Conservation (phyloP, 2,113 vertebrate species). For the Aspidoscelis tigris region DNA sequence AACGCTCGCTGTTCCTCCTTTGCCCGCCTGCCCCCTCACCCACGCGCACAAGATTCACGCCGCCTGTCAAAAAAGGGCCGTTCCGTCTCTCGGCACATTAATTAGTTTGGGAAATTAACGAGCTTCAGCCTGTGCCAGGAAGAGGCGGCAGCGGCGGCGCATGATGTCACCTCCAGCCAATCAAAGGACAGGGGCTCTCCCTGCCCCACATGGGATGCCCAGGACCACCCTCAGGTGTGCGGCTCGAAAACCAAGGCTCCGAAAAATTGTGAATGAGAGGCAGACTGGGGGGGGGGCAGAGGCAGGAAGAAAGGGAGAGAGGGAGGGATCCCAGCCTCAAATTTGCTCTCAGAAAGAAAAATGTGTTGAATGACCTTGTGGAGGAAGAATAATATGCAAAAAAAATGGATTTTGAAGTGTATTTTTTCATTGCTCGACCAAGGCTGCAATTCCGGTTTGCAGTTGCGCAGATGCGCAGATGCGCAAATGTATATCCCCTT, state of each 20-base stretch:
- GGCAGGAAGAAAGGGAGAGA: too few species aligned
- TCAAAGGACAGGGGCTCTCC: slow-evolving; percentile 18
- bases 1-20: not conserved
- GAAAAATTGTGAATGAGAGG: not conserved
- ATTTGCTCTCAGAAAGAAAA: too few species aligned
- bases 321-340: too few species aligned
- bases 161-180: slow-evolving; percentile 65
- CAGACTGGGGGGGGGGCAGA: too few species aligned
- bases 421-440: too few species aligned
- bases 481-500: too few species aligned
- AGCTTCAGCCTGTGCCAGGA: slow-evolving; percentile 41
- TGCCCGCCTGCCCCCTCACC: too few species aligned
- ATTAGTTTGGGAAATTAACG: slow-evolving; percentile 21
- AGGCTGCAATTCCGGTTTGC: too few species aligned
- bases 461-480: too few species aligned
- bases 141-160: slow-evolving; percentile 25
- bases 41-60: not conserved
- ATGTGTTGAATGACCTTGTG: too few species aligned
- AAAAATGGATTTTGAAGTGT: too few species aligned
- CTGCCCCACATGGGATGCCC: not conserved
- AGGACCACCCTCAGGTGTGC: slow-evolving; percentile 2
- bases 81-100: slow-evolving; percentile 19
- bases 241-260: not conserved
- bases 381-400: too few species aligned
- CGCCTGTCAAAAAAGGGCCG: not conserved